A percentile compares a stretch with the other conserved stretches of the same genome.
phyloP scores from a whole-genome alignment of 1,140 invertebrate species.

The Camponotus floridanus region DNA sequence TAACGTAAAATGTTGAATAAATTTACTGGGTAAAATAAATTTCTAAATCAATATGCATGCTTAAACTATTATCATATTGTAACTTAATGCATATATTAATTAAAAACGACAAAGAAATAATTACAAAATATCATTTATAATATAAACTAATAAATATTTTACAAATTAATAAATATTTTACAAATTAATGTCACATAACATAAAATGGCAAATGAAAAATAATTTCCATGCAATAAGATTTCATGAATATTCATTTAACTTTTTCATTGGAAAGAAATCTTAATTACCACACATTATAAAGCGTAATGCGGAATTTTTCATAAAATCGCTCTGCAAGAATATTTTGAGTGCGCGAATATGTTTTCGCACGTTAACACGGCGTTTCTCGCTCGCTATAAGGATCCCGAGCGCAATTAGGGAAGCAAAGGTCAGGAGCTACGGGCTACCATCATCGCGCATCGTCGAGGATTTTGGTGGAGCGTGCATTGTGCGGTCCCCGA shows the following conservation, averaged over 20 bases:
- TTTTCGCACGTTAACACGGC: background rate
- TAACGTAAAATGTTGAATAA: background rate
- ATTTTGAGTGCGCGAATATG: background rate
- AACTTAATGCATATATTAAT: too few relatives aligned
- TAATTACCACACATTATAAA: background rate
- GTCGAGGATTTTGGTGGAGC: slow-evolving; percentile 1
- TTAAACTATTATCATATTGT: background rate
- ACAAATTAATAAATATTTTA: background rate
- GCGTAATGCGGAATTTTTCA: background rate
- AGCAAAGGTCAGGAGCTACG: slow-evolving; percentile 28
- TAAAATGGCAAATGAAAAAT: too few relatives aligned
- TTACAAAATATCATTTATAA: background rate
- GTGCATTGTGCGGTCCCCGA: background rate
- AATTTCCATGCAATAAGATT: background rate
- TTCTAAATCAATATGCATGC: background rate
- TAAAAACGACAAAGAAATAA: background rate
- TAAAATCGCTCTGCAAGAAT: background rate
- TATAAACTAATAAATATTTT: too few relatives aligned
- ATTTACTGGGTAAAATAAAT: background rate
- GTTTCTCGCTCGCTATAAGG: background rate
- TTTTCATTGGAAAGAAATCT: background rate
- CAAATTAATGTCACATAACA: background rate
- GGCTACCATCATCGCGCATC: background rate
- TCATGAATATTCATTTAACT: background rate
- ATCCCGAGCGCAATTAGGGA: background rate